Conservation (phyloP, 2,888 invertebrate species). For the Campoplex nolae region DNA sequence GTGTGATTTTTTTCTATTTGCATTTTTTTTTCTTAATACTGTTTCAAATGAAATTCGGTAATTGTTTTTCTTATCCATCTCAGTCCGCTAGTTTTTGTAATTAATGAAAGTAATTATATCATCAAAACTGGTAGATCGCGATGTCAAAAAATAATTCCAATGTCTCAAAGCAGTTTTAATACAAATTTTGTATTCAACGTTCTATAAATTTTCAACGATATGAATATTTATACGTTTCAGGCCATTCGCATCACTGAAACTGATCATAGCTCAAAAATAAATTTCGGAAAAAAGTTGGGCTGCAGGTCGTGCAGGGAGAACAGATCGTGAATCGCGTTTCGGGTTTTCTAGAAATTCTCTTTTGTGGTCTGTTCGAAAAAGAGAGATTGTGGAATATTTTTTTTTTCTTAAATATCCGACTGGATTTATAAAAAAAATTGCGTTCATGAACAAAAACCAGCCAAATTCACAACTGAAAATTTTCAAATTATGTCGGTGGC, state of each 20-base stretch:
- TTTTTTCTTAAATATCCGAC: not conserved
- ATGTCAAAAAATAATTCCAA: not conserved
- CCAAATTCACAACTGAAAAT: not conserved
- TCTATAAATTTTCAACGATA: not conserved
- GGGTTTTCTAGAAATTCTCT: not conserved
- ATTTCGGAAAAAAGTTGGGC: not conserved
- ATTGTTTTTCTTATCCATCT: not conserved
- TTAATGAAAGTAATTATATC: not conserved
- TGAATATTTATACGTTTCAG: not conserved
- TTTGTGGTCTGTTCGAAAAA: not conserved
- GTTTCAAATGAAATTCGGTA: not conserved
- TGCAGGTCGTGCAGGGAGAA: no score
- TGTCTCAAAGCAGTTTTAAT: not conserved
- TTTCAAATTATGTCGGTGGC: not conserved
- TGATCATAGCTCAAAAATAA: not conserved
- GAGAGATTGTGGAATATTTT: not conserved
- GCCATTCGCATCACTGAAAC: not conserved
- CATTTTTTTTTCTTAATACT: not conserved
- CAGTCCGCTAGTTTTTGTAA: not conserved
- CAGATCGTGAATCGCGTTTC: not conserved
- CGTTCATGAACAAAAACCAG: not conserved
- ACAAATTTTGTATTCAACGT: not conserved
- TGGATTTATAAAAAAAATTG: not conserved
- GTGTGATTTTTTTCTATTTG: not conserved
- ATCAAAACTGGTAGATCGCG: not conserved